A percentile compares a stretch with the other conserved stretches of the same genome.
Evolutionary conservation across 2,113 vertebrate genomes (phyloP).

Genomic region (Eurypyga helias): DNA sequence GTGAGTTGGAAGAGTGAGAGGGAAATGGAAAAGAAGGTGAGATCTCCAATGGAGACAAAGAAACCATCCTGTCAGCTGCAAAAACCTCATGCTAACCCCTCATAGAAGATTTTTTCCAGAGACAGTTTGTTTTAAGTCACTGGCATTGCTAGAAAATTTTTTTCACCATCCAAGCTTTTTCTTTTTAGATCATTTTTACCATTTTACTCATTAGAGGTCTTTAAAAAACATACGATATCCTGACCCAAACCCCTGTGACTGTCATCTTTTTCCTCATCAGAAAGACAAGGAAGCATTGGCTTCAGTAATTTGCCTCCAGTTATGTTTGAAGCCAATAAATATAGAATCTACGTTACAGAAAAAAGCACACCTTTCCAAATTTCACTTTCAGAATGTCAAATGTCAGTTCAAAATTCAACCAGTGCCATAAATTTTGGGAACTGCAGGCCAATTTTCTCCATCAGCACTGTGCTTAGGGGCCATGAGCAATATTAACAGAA

Average conservation of each 20-base stretch:
- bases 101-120: neutral
- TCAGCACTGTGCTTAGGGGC: neutral
- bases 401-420: conserved; percentile 2
- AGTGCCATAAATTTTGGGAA: conserved; percentile 10
- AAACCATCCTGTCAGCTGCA: neutral
- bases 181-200: neutral
- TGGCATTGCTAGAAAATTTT: neutral
- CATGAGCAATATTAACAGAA: neutral
- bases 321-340: conserved; percentile 6
- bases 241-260: neutral
- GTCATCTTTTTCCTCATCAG: neutral
- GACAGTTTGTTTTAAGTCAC: neutral
- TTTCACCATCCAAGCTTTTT: neutral
- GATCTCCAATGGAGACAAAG: neutral
- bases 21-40: conserved; percentile 11
- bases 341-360: neutral
- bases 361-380: neutral
- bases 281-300: neutral
- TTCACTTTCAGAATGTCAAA: conserved; percentile 22
- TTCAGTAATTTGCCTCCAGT: neutral
- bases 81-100: neutral
- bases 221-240: neutral
- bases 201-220: neutral
- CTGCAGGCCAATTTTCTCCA: neutral
- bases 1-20: neutral